Conservation (phyloP, 2,888 invertebrate genomes). For the Ceratothoa steindachneri region DNA sequence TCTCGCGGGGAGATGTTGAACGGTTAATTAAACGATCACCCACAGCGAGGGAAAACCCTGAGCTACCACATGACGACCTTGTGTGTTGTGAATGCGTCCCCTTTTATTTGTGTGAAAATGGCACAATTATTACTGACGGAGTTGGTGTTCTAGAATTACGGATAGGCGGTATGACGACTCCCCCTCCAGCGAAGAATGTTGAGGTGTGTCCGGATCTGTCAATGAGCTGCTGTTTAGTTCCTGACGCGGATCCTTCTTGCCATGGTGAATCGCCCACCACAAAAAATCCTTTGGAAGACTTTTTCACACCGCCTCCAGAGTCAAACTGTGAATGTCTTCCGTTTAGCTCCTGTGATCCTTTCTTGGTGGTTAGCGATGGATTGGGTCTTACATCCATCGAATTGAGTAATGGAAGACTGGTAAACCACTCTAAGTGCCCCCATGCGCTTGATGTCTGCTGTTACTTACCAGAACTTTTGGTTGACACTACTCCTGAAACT, state of each 20-base stretch:
- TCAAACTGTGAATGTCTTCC: neutral
- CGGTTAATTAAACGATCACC: too few species aligned
- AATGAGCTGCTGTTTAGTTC: neutral
- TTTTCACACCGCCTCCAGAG: neutral
- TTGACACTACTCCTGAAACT: too few species aligned
- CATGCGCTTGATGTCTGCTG: neutral
- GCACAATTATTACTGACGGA: conserved; percentile 24
- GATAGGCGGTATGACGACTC: neutral
- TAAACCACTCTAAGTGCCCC: neutral
- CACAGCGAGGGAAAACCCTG: too few species aligned
- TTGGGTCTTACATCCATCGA: neutral
- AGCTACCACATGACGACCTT: too few species aligned
- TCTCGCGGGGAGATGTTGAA: too few species aligned
- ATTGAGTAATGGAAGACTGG: neutral
- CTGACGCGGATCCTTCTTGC: neutral
- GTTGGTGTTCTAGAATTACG: conserved; percentile 5
- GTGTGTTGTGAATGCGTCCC: conserved; percentile 47
- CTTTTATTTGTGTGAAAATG: conserved; percentile 35
- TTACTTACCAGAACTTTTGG: neutral
- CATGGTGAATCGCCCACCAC: neutral
- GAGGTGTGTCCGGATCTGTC: neutral
- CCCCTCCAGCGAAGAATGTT: neutral
- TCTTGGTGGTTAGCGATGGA: neutral
- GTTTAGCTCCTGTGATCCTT: neutral
- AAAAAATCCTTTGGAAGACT: neutral